Evolutionary conservation across 64 coral and sea anemone genomes (phyloP), one percentile per base, ranked within the genome.

Genomic region (Stichodactyla mertensii): DNA sequence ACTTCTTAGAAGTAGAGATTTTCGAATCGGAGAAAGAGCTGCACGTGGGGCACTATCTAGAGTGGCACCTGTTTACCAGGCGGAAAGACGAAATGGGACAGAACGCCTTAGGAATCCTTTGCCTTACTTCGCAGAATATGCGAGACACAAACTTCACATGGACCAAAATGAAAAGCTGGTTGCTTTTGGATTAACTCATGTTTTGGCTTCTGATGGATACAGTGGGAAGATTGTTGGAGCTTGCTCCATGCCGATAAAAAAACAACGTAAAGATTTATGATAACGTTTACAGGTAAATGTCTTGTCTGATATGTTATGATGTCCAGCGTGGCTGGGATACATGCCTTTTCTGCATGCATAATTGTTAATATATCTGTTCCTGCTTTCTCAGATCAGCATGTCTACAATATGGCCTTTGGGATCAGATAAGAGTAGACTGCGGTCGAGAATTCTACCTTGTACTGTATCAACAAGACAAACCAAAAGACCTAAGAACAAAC

Each of bases 261-360:
- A 92, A 92, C 62, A 92, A 92, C 52, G 51, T 84, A 22, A 23
- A 67, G 10, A 92, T 92, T 92, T 88, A 92, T 56, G 36, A 92
- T 20, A 55, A 88, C 7, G 67, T 92, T 15, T 92, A 71, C 60
- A 91, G 78, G 90, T 91, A 87, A 56, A 71, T 71, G 6, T 57
- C 13, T 10, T 20, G 20, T 78, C 24, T 79, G 0, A 31, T 31
- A 31, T 31, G 28, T 31, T 31, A 31, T 31, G 28, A 31, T 31
- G 28, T 31, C 28, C 28, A 31, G 1, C 28, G 28, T 31, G 28
- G 28, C 28, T 31, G 28, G 28, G 28, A 31, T 31, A 31, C 28
- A 31, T 31, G 28, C 28, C 28, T 31, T 31, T 31, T 31, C 28
- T 31, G 28, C 28, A 31, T 31, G 28, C 28, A 31, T 31, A 31